phyloP scores from a whole-genome alignment of 2,797 vertebrate species.

The Mycteria americana region DNA sequence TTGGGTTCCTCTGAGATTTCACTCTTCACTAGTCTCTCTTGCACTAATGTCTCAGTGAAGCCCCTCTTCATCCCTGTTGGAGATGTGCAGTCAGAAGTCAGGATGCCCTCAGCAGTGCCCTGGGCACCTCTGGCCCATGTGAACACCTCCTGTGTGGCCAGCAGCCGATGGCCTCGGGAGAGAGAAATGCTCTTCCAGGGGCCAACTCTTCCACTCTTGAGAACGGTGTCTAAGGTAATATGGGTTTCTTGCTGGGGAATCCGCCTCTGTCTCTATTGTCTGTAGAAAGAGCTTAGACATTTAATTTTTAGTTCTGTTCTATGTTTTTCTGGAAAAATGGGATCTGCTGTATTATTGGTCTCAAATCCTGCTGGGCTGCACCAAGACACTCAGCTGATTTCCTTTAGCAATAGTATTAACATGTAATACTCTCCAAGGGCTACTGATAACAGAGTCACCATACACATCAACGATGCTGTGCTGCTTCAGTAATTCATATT shows the following conservation, averaged over 20 bases:
- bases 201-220: not conserved
- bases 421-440: not conserved
- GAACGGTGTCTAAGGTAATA: not conserved
- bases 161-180: not conserved
- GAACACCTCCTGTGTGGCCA: not conserved
- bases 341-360: not conserved
- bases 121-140: not conserved
- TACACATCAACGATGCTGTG: not conserved
- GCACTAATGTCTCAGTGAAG: not conserved
- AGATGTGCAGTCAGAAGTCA: not conserved
- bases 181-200: not conserved
- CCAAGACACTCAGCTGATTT: not conserved
- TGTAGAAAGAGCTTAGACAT: not conserved
- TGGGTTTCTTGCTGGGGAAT: not conserved
- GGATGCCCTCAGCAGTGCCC: not conserved
- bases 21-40: not conserved
- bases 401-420: not conserved
- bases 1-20: not conserved
- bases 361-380: not conserved
- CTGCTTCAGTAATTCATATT: conserved; percentile 9
- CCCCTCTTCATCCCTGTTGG: not conserved
- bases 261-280: not conserved
- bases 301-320: not conserved
- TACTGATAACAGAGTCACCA: not conserved
- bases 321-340: not conserved